Percentiles rank a stretch among this genome's conserved stretches.
These are phyloP conservation scores for Coenobita brevimanus DNA, from an alignment of 1,140 invertebrate genomes.

Conservation along the genomic window DNA sequence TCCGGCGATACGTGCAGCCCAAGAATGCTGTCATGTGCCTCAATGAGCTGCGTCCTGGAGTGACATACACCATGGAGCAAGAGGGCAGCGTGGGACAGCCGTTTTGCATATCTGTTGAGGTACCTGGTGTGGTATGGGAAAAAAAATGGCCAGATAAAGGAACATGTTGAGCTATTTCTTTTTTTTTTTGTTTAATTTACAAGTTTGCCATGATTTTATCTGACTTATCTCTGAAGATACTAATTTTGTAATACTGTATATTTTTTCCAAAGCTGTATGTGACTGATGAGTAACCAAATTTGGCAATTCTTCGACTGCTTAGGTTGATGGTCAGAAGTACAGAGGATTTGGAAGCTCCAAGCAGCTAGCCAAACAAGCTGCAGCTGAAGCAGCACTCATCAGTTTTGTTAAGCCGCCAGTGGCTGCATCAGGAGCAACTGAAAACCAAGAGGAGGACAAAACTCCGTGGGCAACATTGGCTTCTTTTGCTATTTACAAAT, in stretches of 20 bases:
- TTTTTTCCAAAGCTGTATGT: too few relatives aligned
- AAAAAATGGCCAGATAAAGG: constrained; percentile 1
- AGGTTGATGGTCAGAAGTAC: constrained; percentile 77
- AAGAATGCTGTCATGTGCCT: constrained; percentile 63
- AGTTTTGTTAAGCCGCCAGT: constrained; percentile 77
- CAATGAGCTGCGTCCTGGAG: constrained; percentile 53
- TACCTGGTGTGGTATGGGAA: constrained; percentile 27
- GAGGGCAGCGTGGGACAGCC: constrained; percentile 58
- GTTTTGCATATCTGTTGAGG: constrained; percentile 56
- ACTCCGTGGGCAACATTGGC: constrained; percentile 84
- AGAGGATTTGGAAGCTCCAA: constrained; percentile 77
- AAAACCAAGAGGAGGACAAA: constrained; percentile 74
- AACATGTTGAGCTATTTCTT: constrained; percentile 10
- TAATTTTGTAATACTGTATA: background rate
- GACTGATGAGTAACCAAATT: too few relatives aligned
- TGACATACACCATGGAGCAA: constrained; percentile 45
- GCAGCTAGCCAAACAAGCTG: constrained; percentile 78
- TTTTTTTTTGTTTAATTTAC: constrained; percentile 21
- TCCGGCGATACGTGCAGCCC: constrained; percentile 57
- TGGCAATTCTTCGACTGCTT: too few relatives aligned
- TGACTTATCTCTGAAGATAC: too few relatives aligned
- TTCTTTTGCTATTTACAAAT: constrained; percentile 83
- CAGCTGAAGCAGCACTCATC: constrained; percentile 83
- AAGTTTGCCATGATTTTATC: background rate
- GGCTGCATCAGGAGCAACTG: constrained; percentile 69